Base-by-base conservation (phyloP, 2,113 vertebrate species). In the Upupa epops region DNA sequence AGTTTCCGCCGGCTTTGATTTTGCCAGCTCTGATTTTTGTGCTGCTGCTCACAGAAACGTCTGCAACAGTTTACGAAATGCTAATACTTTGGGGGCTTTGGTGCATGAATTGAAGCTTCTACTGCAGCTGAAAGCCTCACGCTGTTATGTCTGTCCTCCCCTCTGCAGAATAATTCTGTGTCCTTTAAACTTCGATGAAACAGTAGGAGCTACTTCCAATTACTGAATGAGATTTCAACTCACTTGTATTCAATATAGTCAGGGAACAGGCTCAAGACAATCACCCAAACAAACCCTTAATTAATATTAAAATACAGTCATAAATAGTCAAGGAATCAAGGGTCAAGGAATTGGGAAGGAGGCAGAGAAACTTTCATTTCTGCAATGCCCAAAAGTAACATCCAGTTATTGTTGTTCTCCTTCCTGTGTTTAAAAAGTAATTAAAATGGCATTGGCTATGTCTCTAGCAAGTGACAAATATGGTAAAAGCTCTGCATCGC, bases 1-100 rank as follows among this genome's bases (percentile, higher is more conserved):
- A 86, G 78, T 83, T 92, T 61, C 83, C 90, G 83, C 86, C 95
- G 66, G 71, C 58, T 93, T 84, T 93, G 82, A 82, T 92, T 94
- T 89, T 93, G 77, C 77, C 83, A 90, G 81, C 70, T 51, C 45
- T 8, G 0, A 54, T 95, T 93, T 42, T 42, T 42, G 40, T 64
- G 80, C 78, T 85, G 74, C 16, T 46, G 87, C 55, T 86, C 82
- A 19, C 63, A 83, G 61, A 88, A 82, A 65, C 1, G 19, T 83
- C 84, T 82, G 79, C 58, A 37, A 84, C 54, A 66, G 34, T 87
- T 88, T 66, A 59, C 21, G 71, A 58, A 83, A 73, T 6, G 8
- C 6, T 73, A 65, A 51, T 60, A 19, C 45, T 83, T 52, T 21
- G 48, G 52, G 37, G 79, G 83, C 28, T n/a, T 70, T 36, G 22